Evolutionary conservation across 2,113 vertebrate species (phyloP).

Genomic region (Montifringilla adamsi): DNA sequence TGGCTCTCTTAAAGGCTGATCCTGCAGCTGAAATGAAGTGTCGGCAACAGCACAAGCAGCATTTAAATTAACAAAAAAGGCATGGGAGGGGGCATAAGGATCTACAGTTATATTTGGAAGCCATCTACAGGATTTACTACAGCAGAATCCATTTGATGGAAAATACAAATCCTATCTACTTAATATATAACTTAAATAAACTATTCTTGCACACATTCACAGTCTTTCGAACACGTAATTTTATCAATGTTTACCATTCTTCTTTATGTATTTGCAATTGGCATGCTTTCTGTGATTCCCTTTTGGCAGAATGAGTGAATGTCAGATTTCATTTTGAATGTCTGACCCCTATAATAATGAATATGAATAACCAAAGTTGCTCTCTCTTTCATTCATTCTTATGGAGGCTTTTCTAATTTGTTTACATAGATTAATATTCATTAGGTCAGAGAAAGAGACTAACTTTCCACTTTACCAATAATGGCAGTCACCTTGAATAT

Average conservation of each 20-base stretch:
- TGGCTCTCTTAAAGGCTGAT: neutral
- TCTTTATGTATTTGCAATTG: neutral
- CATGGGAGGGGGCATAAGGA: neutral
- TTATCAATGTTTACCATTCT: neutral
- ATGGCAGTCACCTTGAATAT: neutral
- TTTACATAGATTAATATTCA: neutral
- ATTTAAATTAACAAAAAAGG: neutral
- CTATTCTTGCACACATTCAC: neutral
- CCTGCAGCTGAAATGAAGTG: neutral
- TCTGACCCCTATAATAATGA: neutral
- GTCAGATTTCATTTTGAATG: conserved; percentile 2
- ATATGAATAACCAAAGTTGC: neutral
- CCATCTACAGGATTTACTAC: neutral
- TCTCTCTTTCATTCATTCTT: neutral
- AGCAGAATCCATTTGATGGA: neutral
- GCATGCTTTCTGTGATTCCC: neutral
- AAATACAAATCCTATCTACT: neutral
- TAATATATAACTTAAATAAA: neutral
- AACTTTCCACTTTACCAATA: neutral
- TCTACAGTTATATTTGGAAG: no score
- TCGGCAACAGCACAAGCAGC: neutral
- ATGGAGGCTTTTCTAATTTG: neutral
- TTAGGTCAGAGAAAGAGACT: neutral
- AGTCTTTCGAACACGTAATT: neutral
- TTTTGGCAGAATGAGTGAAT: neutral